These are phyloP conservation scores for Meleagris gallopavo DNA, from an alignment of 2,113 vertebrate genomes.

Conservation along the genomic window DNA sequence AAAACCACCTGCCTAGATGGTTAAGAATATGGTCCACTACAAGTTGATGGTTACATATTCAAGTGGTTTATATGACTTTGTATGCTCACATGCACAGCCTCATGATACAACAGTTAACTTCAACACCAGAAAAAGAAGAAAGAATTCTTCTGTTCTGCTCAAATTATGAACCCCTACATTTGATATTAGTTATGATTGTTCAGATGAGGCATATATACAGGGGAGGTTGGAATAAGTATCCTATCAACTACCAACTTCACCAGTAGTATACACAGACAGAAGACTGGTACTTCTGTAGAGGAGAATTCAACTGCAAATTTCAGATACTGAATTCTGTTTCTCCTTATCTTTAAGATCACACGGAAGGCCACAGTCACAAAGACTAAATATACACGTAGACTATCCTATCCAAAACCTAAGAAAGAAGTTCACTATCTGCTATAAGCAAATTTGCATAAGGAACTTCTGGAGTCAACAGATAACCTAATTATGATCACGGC, in stretches of 20 bases:
- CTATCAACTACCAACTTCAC: neutral
- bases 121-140: neutral
- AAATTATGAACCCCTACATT: too few species aligned
- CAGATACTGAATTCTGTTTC: too few species aligned
- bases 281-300: neutral
- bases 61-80: neutral
- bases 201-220: neutral
- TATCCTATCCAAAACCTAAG: neutral
- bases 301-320: neutral
- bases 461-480: neutral
- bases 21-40: too few species aligned
- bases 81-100: neutral
- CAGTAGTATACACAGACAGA: neutral
- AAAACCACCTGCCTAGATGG: too few species aligned
- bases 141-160: neutral
- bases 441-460: too few species aligned
- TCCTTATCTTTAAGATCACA: neutral
- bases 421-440: neutral
- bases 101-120: neutral
- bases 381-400: neutral
- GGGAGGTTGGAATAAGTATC: neutral
- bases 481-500: too few species aligned
- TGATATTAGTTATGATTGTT: neutral
- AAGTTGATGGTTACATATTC: neutral
- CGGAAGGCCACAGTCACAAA: neutral